Conservation (phyloP, 2,888 invertebrate genomes). For the Theretra japonica region DNA sequence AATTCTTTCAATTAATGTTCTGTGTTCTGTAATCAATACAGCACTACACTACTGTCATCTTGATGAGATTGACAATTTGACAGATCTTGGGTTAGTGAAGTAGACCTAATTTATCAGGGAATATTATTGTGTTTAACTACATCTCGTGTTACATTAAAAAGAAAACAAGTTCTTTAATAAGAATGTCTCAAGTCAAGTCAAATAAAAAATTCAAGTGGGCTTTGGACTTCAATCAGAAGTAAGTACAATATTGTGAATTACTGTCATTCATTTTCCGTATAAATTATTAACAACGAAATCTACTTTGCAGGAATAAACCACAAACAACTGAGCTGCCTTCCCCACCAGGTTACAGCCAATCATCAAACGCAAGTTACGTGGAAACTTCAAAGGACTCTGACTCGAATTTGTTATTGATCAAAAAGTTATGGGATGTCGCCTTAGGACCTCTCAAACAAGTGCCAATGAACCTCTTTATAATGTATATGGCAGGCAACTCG, state of each 20-base stretch:
- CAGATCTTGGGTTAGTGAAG: not conserved
- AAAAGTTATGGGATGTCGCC: constrained; percentile 98
- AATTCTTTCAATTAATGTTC: too few species aligned
- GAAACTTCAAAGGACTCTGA: constrained; percentile 93
- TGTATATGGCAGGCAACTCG: constrained; percentile 99
- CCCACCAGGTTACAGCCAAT: constrained; percentile 94
- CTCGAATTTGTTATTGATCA: constrained; percentile 93
- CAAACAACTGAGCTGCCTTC: constrained; percentile 86
- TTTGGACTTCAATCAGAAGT: constrained; percentile 86
- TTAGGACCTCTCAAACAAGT: constrained; percentile 97
- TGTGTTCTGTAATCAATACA: too few species aligned
- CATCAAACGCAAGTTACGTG: constrained; percentile 88
- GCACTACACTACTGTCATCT: too few species aligned
- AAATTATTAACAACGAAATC: not conserved
- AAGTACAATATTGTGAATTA: constrained; percentile 43
- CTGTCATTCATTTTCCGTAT: constrained; percentile 16
- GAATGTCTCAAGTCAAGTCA: constrained; percentile 74
- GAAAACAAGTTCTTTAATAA: not conserved
- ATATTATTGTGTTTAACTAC: not conserved
- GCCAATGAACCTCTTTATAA: constrained; percentile 99
- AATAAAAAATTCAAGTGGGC: constrained; percentile 87
- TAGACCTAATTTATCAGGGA: not conserved
- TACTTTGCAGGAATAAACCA: constrained; percentile 56
- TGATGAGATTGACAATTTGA: not conserved
- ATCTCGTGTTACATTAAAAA: too few species aligned